Conservation (phyloP, 2,888 invertebrate genomes). For the Hypolimnas misippus region DNA sequence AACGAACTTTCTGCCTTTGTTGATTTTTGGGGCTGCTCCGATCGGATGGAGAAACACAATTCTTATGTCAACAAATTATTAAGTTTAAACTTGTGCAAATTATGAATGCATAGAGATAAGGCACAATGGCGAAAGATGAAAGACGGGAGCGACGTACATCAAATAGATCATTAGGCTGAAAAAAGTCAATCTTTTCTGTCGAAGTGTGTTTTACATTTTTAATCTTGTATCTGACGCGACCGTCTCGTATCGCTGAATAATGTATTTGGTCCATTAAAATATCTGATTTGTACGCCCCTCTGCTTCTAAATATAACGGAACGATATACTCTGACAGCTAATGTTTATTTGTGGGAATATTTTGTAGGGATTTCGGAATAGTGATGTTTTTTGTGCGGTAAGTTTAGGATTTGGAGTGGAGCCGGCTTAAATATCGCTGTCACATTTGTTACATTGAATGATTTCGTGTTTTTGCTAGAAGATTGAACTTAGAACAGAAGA, state of each 20-base stretch:
- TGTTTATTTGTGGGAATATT: constrained; percentile 71
- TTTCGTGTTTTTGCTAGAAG: constrained; percentile 31
- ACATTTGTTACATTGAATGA: constrained; percentile 38
- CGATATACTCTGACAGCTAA: constrained; percentile 62
- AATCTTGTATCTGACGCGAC: constrained; percentile 63
- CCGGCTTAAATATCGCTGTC: constrained; percentile 35
- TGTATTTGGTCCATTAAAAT: constrained; percentile 69
- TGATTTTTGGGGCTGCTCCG: constrained; percentile 32
- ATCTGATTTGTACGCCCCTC: constrained; percentile 63
- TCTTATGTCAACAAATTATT: constrained; percentile 13
- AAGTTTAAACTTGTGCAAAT: constrained; percentile 26
- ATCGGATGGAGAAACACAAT: constrained; percentile 11
- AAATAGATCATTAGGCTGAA: constrained; percentile 59
- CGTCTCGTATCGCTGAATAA: constrained; percentile 72
- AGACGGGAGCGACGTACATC: constrained; percentile 55
- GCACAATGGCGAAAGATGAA: constrained; percentile 20
- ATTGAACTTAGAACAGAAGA: constrained; percentile 24
- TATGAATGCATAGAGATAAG: constrained; percentile 19
- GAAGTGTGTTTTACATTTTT: constrained; percentile 56
- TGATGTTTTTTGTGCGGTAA: constrained; percentile 51
- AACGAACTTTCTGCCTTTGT: constrained; percentile 41
- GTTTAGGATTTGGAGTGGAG: constrained; percentile 34
- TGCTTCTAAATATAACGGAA: constrained; percentile 67
- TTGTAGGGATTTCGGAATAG: constrained; percentile 50
- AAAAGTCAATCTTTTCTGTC: constrained; percentile 56